Evolutionary conservation across 2,888 invertebrate species (phyloP).

Genomic region (Sminthurides aquaticus): DNA sequence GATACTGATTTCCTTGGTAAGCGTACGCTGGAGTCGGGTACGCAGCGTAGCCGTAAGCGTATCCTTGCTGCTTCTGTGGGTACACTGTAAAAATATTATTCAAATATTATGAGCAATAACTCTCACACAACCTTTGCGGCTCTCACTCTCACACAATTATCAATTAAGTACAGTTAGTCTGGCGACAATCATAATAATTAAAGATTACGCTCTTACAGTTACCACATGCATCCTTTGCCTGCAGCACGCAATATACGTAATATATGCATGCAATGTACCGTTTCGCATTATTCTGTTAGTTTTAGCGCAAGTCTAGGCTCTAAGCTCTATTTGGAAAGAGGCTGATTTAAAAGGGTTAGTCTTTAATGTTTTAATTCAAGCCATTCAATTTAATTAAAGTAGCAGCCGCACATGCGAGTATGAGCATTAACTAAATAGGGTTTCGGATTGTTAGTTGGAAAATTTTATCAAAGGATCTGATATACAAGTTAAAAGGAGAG

Average conservation of each 20-base stretch:
- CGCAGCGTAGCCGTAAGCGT: constrained; percentile 74
- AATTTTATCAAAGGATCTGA: no score
- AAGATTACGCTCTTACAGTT: background rate
- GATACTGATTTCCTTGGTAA: constrained; percentile 58
- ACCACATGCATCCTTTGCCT: background rate
- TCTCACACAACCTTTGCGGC: background rate
- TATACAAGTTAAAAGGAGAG: no score
- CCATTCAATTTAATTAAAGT: no score
- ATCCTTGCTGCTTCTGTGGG: constrained; percentile 88
- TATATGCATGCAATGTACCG: background rate
- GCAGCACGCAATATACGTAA: background rate
- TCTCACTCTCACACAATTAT: background rate
- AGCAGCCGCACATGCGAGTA: no score
- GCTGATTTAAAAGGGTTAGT: no score
- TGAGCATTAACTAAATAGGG: no score
- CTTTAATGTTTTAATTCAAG: no score
- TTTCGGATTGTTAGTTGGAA: no score
- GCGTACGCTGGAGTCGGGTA: constrained; percentile 55
- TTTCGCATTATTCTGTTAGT: background rate
- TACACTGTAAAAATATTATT: constrained; percentile 60
- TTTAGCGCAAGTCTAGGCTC: no score
- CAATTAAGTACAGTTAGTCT: background rate
- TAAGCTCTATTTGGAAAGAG: no score
- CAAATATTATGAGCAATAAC: constrained; percentile 4
- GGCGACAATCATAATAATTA: background rate